Evolutionary conservation across 1,140 invertebrate genomes (phyloP), one percentile per base, ranked within the genome.

Genomic region (Ectropis grisescens): DNA sequence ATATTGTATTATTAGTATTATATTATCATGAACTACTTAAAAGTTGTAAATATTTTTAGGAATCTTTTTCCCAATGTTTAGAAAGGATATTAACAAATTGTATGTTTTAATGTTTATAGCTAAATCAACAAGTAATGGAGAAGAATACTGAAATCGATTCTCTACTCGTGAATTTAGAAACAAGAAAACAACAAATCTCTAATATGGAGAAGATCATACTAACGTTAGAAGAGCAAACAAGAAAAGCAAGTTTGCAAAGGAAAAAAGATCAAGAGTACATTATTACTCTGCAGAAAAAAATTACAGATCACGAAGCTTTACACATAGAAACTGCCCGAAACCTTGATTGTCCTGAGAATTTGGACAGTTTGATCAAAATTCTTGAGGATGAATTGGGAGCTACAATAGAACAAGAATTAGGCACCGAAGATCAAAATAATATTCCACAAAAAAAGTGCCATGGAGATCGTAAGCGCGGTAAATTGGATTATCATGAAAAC

Each of bases 171-270:
- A 64, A 61, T 29, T 34, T 80, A 14, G 58, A 67, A 46, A 61
- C 42, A 24, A 58, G 57, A 35, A 70, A 80, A 39, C 42, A 67
- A 33, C 67, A 70, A 59, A 68, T 76, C 29, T 43, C 42, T 19
- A 47, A 80, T 38, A 29, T 80, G 29, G 69, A 80, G 40, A 75
- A 60, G 43, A 72, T 80, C 5, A 61, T 80, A 15, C 46, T 75
- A 22, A 55, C 62, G 11, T 46, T 76, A 43, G 64, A 80, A 53
- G 56, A 75, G 11, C 56, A 71, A 48, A 42, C 47, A 19, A 38
- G 47, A 12, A 64, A 62, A 53, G 40, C 36, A 11, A 49, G 33
- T 34, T 23, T 39, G 8, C 55, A 67, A 41, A 68, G 35, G 45
- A 54, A 36, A 41, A 67, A 56, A 45, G 58, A 68, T 39, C 44